Evolutionary conservation across 2,888 invertebrate genomes (phyloP), one percentile per base, ranked within the genome.

Genomic region (Perithous albicinctus): DNA sequence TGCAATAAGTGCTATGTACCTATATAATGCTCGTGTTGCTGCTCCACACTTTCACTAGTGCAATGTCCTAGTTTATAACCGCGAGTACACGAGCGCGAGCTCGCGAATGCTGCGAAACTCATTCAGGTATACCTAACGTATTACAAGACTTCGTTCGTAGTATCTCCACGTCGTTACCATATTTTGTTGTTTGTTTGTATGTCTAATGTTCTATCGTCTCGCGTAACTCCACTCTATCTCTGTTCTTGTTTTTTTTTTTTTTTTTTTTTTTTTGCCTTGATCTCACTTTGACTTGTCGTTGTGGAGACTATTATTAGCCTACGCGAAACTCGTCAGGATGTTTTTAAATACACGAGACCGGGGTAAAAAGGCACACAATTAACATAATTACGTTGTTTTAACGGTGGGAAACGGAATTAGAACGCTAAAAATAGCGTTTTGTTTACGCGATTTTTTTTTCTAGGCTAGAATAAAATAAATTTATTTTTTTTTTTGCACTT

Each of bases 41-140:
- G 64, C 72, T 69, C 70, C 76, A 70, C 80, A 80, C 80, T 80
- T 80, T 80, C 75, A 76, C 80, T 80, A 72, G 70, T 59, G 76
- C 64, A 75, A 64, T 29, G 80, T 72, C 51, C 80, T 66, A 76
- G 75, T 76, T 80, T 72, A 8, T 48, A 46, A 80, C 66, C 43
- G 41, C 38, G 35, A 66, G 63, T 56, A 35, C 32, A 54, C 26
- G 64, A 41, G 46, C 20, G 10, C 20, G 12, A 43, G 43, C 6
- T 7, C 12, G 56, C 43, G 38, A 67, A 23, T 41, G 41, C 66
- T 41, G 69, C 54, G 54, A 66, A 51, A 80, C 66, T 67, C 80
- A 76, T 76, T 80, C 59, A 72, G 10, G 48, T 75, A 70, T 75
- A 56, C 43, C 35, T 46, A n/a, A 70, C 38, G 8, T 46, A 72